These are phyloP conservation scores for Brachionus plicatilis DNA, from an alignment of 1,140 invertebrate genomes.

Conservation along the genomic window DNA sequence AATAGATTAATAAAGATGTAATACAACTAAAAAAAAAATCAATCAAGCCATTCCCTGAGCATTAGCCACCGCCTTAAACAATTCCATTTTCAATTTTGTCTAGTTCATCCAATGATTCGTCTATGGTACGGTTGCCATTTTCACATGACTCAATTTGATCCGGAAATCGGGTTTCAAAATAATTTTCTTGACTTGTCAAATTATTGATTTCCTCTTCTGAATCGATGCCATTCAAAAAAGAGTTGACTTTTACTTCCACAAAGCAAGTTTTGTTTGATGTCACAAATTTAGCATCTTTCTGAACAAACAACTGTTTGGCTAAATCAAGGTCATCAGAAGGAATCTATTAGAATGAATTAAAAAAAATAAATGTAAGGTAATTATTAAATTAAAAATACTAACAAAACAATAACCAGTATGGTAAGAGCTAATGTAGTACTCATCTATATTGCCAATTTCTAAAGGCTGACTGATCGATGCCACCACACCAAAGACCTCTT, in stretches of 20 bases:
- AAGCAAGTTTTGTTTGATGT: neutral
- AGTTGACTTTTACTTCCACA: neutral
- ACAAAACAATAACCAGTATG: slow-evolving; percentile 40
- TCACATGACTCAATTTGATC: neutral
- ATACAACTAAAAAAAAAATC: slow-evolving; percentile 11
- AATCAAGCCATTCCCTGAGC: neutral
- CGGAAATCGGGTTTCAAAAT: neutral
- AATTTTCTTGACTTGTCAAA: neutral
- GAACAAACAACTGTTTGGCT: slow-evolving; percentile 23
- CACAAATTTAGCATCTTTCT: slow-evolving; percentile 27
- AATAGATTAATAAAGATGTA: neutral
- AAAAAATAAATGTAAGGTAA: neutral
- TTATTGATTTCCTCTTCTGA: neutral
- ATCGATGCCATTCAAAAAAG: neutral
- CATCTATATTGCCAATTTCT: slow-evolving; percentile 36
- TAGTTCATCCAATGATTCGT: neutral
- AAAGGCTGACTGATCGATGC: slow-evolving; percentile 38
- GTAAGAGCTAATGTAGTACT: slow-evolving; percentile 36
- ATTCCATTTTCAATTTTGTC: neutral
- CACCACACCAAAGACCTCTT: slow-evolving; percentile 34
- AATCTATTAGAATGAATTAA: neutral
- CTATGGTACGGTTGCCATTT: neutral
- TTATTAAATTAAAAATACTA: neutral
- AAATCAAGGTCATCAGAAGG: neutral
- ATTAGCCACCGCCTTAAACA: neutral